Percentiles rank a stretch among this genome's conserved stretches.
Evolutionary conservation across 2,113 vertebrate genomes (phyloP).

Genomic region (Thunnus maccoyii): DNA sequence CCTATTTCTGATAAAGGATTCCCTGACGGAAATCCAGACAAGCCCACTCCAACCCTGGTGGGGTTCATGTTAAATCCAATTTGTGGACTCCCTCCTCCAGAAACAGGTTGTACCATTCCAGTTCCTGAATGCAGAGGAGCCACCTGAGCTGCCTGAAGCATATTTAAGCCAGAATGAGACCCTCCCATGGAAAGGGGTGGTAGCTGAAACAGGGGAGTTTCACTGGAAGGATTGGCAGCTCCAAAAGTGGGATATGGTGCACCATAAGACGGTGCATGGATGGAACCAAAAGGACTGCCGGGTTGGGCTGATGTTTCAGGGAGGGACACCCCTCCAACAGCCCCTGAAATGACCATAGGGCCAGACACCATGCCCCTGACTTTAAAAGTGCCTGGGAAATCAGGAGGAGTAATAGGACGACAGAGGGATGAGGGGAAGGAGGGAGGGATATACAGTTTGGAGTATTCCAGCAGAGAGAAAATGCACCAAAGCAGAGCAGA

Average conservation of each 20-base stretch:
- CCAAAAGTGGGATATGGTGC: slow-evolving; percentile 57
- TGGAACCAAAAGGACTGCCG: slow-evolving; percentile 36
- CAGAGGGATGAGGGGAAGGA: slow-evolving; percentile 1
- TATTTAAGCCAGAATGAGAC: slow-evolving; percentile 35
- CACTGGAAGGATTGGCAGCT: slow-evolving; percentile 65
- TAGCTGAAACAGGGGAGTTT: slow-evolving; percentile 39
- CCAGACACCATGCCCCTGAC: slow-evolving; percentile 15
- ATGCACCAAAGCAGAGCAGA: slow-evolving; percentile 65
- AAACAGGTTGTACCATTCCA: slow-evolving; percentile 37
- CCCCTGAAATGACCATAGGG: slow-evolving; percentile 8
- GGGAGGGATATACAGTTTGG: slow-evolving; percentile 45
- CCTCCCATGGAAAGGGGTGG: slow-evolving; percentile 5
- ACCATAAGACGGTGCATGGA: slow-evolving; percentile 6
- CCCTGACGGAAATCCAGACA: slow-evolving; percentile 53
- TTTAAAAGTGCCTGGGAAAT: slow-evolving; percentile 73
- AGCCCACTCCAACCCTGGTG: slow-evolving; percentile 44
- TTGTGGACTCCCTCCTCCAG: slow-evolving; percentile 42
- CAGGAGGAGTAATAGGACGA: slow-evolving; percentile 38
- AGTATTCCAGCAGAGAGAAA: slow-evolving; percentile 69
- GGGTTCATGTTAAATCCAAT: slow-evolving; percentile 26
- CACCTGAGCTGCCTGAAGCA: slow-evolving; percentile 27
- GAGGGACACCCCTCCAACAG: slow-evolving; percentile 26
- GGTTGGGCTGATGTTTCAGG: slow-evolving; percentile 10
- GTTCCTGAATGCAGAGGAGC: slow-evolving; percentile 36
- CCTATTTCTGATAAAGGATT: slow-evolving; percentile 8